Percentiles rank a stretch among this genome's conserved stretches.
Conservation (phyloP, 2,113 vertebrate species). For the Brachyistius frenatus region DNA sequence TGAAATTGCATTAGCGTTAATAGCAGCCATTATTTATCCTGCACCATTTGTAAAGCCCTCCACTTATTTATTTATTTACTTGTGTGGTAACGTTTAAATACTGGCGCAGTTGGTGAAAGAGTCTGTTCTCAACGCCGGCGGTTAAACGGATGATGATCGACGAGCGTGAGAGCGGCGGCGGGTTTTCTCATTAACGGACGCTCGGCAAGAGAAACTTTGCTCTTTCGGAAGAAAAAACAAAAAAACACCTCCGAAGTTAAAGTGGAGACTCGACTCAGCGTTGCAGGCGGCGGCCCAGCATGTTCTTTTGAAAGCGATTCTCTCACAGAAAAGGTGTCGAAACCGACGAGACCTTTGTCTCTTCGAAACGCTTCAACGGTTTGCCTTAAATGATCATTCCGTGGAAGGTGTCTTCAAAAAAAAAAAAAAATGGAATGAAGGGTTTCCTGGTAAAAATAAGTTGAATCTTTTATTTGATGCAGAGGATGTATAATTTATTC, state of each 20-base stretch:
- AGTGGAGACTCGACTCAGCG: neutral
- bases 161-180: neutral
- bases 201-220: neutral
- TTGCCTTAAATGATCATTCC: constrained; percentile 32
- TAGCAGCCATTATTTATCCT: constrained; percentile 26
- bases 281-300: neutral
- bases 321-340: neutral
- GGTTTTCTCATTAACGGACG: neutral
- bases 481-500: constrained; percentile 19
- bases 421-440: neutral
- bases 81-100: neutral
- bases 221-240: constrained; percentile 6
- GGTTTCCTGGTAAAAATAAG: no score
- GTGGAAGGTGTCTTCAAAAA: neutral
- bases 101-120: neutral
- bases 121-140: neutral
- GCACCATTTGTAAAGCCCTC: neutral
- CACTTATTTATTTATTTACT: constrained; percentile 5
- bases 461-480: neutral
- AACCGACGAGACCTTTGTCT: neutral
- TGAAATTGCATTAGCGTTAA: constrained; percentile 11
- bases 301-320: constrained; percentile 24
- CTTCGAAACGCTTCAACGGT: constrained; percentile 7
- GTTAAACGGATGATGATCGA: neutral
- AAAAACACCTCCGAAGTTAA: constrained; percentile 3